Percentiles rank a stretch among this genome's conserved stretches.
These are phyloP conservation scores for Lamellibrachia columna DNA, from an alignment of 2,888 invertebrate genomes.

Conservation along the genomic window DNA sequence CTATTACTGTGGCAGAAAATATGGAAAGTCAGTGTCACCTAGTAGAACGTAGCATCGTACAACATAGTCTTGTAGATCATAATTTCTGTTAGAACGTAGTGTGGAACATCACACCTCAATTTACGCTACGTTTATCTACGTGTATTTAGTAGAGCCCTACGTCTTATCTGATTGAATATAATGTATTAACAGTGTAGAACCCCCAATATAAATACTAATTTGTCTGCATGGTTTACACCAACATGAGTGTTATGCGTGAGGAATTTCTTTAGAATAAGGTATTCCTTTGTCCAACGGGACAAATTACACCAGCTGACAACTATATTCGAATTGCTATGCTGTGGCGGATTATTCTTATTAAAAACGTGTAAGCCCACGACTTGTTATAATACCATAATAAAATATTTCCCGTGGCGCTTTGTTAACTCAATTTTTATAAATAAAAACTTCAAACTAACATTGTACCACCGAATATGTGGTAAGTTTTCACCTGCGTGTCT, in stretches of 20 bases:
- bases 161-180: too few relatives aligned
- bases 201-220: too few relatives aligned
- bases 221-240: too few relatives aligned
- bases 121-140: neutral
- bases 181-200: too few relatives aligned
- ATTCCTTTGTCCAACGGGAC: too few relatives aligned
- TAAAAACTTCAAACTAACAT: neutral
- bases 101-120: neutral
- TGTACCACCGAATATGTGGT: too few relatives aligned
- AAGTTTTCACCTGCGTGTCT: too few relatives aligned
- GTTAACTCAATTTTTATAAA: neutral
- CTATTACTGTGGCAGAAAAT: neutral
- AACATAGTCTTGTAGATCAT: neutral
- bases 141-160: neutral
- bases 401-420: neutral
- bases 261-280: too few relatives aligned
- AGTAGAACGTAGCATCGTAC: neutral
- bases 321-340: neutral
- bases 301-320: neutral
- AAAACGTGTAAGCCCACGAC: neutral
- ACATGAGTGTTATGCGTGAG: too few relatives aligned
- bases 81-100: neutral
- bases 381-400: neutral
- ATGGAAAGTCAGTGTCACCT: neutral
- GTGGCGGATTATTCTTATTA: neutral